These are phyloP conservation scores for Sebastes cheni DNA, from an alignment of 2,797 vertebrate species.

Conservation along the genomic window DNA sequence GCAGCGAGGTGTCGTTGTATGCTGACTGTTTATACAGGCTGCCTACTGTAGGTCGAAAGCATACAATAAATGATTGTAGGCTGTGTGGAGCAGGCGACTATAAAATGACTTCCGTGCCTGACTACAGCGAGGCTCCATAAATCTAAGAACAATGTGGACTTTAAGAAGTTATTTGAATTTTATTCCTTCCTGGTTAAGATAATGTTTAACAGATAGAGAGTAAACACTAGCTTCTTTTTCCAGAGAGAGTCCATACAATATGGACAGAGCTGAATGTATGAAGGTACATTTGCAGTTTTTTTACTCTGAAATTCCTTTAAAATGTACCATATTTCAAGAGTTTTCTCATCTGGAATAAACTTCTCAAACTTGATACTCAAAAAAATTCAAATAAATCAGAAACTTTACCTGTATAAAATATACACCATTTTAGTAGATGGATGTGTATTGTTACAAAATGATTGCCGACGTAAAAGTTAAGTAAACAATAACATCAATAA, in stretches of 20 bases:
- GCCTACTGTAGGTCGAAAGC: not conserved
- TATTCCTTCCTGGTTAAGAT: not conserved
- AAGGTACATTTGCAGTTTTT: not conserved
- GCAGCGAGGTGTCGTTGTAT: not conserved
- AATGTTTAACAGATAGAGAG: not conserved
- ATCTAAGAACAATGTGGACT: not conserved
- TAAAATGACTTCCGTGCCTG: not conserved
- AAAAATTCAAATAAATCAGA: not conserved
- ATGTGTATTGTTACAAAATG: not conserved
- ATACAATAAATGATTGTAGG: not conserved
- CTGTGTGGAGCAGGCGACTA: not conserved
- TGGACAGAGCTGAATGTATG: not conserved
- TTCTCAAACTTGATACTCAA: not conserved
- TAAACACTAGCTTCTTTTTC: not conserved
- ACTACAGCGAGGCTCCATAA: not conserved
- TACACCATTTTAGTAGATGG: not conserved
- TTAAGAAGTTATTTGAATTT: not conserved
- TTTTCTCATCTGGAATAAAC: not conserved
- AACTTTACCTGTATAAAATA: not conserved
- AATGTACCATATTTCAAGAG: not conserved
- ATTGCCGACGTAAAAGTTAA: not conserved
- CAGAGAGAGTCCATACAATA: not conserved
- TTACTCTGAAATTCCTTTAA: not conserved
- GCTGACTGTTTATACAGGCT: not conserved
- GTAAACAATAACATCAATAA: not conserved